Conservation (phyloP, 2,113 vertebrate species). For the Vicugna pacos region DNA sequence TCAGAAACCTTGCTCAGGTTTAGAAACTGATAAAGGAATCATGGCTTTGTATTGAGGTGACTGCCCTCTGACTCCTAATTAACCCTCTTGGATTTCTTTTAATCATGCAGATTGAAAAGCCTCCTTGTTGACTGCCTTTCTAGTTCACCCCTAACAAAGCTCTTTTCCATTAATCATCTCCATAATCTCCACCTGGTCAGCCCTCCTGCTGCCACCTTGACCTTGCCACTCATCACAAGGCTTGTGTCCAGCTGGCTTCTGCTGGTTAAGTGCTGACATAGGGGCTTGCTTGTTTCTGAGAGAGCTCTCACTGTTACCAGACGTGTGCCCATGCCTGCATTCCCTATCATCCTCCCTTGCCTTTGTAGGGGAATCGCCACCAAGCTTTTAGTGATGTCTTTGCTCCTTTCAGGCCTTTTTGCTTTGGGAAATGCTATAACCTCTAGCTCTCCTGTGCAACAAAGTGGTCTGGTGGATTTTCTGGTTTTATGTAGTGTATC, state of each 20-base stretch:
- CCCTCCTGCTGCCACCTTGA: accelerated
- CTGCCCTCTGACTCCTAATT: not conserved
- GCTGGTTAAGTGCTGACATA: not conserved
- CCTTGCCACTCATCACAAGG: not conserved
- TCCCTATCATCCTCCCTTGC: not conserved
- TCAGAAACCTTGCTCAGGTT: not conserved
- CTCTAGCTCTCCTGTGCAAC: not conserved
- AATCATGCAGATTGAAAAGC: not conserved
- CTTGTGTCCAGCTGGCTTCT: not conserved
- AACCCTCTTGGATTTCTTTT: not conserved
- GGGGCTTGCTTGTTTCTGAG: not conserved
- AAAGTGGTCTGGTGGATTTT: not conserved
- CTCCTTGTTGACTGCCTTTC: not conserved
- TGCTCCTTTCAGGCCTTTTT: not conserved
- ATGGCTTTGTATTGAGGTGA: not conserved
- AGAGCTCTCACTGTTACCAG: not conserved
- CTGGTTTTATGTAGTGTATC: not conserved
- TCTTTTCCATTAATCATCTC: not conserved
- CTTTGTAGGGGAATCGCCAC: not conserved
- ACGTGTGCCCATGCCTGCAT: not conserved
- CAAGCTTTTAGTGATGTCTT: not conserved
- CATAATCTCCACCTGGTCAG: not conserved
- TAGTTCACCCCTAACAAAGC: not conserved
- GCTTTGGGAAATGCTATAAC: not conserved
- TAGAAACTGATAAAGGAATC: not conserved